These are phyloP conservation scores for Eristalis tenax DNA, from an alignment of 2,888 invertebrate genomes.

Conservation along the genomic window DNA sequence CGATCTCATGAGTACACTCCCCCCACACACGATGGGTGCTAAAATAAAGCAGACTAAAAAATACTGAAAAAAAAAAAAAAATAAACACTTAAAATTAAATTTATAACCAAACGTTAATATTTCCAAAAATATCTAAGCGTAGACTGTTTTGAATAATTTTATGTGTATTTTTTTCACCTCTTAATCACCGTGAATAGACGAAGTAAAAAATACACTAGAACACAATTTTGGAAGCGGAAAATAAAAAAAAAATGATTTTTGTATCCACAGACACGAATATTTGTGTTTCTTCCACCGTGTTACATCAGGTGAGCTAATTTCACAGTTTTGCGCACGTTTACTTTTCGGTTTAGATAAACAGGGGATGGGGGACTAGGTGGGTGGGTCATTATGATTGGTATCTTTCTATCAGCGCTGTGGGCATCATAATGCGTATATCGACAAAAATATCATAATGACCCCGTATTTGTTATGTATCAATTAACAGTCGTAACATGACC, in stretches of 20 bases:
- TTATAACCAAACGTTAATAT: constrained; percentile 13
- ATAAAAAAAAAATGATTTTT: background rate
- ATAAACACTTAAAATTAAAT: constrained; percentile 40
- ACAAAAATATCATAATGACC: background rate
- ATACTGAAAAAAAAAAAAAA: constrained; percentile 9
- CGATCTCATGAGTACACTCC: background rate
- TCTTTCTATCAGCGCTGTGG: background rate
- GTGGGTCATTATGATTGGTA: background rate
- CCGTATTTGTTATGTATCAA: background rate
- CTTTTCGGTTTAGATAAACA: background rate
- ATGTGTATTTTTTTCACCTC: background rate
- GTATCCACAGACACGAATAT: background rate
- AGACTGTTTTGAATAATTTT: background rate
- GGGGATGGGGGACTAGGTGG: background rate
- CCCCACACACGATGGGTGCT: background rate
- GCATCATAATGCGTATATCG: background rate
- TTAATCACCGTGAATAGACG: background rate
- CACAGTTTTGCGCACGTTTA: background rate
- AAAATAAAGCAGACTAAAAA: constrained; percentile 9
- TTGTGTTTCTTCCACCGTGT: background rate
- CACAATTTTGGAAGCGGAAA: background rate
- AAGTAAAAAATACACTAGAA: background rate
- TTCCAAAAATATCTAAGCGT: background rate
- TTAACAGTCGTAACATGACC: background rate
- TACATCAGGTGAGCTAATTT: constrained; percentile 22